A percentile compares a stretch with the other conserved stretches of the same genome.
These are phyloP conservation scores for Raja brachyura DNA, from an alignment of 2,113 vertebrate genomes.

Conservation along the genomic window DNA sequence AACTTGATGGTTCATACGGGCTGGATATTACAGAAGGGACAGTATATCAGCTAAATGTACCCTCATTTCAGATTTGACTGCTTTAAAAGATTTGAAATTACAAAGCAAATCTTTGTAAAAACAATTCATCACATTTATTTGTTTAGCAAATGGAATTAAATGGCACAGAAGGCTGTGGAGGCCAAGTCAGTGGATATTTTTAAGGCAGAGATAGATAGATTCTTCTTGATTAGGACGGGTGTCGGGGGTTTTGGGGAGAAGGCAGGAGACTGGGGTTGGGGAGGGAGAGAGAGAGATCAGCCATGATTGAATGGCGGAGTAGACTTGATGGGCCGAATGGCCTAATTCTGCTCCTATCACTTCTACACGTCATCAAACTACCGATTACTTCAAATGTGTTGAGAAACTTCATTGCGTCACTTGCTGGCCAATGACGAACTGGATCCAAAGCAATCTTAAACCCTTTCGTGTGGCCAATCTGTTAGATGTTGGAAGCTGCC, in stretches of 20 bases:
- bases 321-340: no score
- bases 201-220: no score
- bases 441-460: conserved; percentile 36
- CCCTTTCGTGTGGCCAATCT: conserved; percentile 8
- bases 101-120: conserved; percentile 1
- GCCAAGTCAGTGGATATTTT: no score
- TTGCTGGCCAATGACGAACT: conserved; percentile 28
- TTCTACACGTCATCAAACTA: not conserved
- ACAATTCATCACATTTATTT: not conserved
- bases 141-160: no score
- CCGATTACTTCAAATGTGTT: not conserved
- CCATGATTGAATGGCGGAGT: no score
- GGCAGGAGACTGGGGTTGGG: no score
- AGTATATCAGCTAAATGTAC: not conserved
- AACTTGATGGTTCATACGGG: conserved; percentile 5
- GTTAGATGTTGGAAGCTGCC: conserved; percentile 19
- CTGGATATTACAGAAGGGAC: not conserved
- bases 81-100: not conserved
- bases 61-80: not conserved
- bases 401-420: not conserved
- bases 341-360: no score
- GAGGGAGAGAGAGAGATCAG: no score
- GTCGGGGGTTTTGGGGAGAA: no score
- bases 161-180: no score
- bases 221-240: no score